These are phyloP conservation scores for Panulirus ornatus DNA, from an alignment of 1,140 invertebrate genomes.

Conservation along the genomic window DNA sequence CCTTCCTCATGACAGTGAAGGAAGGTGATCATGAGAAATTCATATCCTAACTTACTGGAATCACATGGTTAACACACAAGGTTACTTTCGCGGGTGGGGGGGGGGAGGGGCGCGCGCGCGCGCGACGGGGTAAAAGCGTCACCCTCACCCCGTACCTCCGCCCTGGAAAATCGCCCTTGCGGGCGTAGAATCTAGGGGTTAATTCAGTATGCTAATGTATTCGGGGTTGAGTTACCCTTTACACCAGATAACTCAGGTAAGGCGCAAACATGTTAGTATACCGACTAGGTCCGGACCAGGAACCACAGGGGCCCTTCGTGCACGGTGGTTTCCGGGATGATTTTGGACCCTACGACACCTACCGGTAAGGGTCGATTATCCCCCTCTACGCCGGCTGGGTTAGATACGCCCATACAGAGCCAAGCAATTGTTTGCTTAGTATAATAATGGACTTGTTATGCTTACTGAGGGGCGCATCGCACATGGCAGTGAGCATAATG, in stretches of 20 bases:
- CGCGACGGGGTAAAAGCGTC: slow-evolving; percentile 21
- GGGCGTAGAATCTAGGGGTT: slow-evolving; percentile 48
- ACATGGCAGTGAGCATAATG: slow-evolving; percentile 42
- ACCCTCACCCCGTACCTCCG: background rate
- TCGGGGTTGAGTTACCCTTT: slow-evolving; percentile 63
- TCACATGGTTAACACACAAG: slow-evolving; percentile 71
- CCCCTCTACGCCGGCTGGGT: background rate
- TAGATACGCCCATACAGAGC: slow-evolving; percentile 44
- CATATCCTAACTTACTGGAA: slow-evolving; percentile 63
- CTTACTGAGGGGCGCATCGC: slow-evolving; percentile 40
- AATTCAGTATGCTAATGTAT: slow-evolving; percentile 66
- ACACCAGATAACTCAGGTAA: slow-evolving; percentile 69
- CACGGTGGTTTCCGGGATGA: background rate
- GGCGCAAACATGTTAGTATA: slow-evolving; percentile 74
- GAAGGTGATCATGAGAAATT: slow-evolving; percentile 66
- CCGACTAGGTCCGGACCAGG: slow-evolving; percentile 64
- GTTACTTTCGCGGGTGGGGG: too few relatives aligned
- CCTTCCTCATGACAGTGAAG: background rate
- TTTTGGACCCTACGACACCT: slow-evolving; percentile 46
- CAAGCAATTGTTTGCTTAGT: slow-evolving; percentile 72
- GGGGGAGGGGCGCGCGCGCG: too few relatives aligned
- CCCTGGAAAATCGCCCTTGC: slow-evolving; percentile 37
- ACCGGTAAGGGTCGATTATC: background rate
- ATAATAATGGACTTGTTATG: slow-evolving; percentile 74
- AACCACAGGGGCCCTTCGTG: slow-evolving; percentile 35